Conservation (phyloP, 2,888 invertebrate species). For the Galerucella pusilla region DNA sequence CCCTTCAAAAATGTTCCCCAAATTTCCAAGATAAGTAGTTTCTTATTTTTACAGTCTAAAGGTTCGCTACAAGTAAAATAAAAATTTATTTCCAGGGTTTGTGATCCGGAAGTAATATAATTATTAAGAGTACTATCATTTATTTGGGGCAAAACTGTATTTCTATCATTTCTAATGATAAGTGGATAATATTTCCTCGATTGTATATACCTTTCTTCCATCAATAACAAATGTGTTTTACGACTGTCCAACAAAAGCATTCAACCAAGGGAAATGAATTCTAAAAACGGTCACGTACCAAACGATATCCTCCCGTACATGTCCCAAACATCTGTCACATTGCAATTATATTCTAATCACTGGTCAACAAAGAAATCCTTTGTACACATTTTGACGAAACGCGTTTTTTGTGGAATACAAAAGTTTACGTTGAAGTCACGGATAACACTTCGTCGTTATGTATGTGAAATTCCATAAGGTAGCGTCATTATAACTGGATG, state of each 20-base stretch:
- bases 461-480: neutral
- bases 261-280: neutral
- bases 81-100: no score
- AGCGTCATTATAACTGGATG: neutral
- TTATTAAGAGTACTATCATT: no score
- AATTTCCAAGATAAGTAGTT: no score
- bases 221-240: neutral
- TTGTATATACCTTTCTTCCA: neutral
- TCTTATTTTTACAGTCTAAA: no score
- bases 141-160: no score
- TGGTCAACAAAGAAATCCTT: conserved; percentile 28
- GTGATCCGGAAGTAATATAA: no score
- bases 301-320: conserved; percentile 36
- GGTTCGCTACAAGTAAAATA: no score
- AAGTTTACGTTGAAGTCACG: conserved; percentile 7
- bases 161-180: no score
- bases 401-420: conserved; percentile 4
- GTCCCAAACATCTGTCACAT: conserved; percentile 45
- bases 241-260: neutral
- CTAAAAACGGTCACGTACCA: conserved; percentile 28
- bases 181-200: neutral
- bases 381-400: conserved; percentile 24
- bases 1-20: no score
- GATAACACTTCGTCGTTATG: neutral
- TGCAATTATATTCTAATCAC: conserved; percentile 49